phyloP scores from a whole-genome alignment of 35 echinoderm and acorn worm genomes.

The Apostichopus japonicus region DNA sequence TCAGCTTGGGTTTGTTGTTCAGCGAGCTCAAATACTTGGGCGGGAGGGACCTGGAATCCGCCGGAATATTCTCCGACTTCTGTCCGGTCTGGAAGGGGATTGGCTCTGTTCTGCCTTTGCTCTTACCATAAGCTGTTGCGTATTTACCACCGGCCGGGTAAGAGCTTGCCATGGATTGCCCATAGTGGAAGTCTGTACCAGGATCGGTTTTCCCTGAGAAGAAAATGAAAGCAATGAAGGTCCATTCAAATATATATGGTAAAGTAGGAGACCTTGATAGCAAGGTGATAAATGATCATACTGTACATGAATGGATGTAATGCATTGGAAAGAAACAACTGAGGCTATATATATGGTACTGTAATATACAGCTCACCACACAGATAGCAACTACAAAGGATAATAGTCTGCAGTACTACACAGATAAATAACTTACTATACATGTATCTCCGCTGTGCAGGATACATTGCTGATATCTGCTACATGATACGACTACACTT shows the following conservation, averaged over 20 bases:
- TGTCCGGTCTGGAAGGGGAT: conserved; percentile 53
- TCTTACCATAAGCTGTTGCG: conserved; percentile 75
- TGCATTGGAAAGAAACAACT: too few species aligned
- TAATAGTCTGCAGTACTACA: too few species aligned
- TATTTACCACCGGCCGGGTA: conserved; percentile 92
- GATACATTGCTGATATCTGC: conserved; percentile 1
- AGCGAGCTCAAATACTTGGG: conserved; percentile 39
- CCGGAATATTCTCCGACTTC: conserved; percentile 29
- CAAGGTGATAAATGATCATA: too few species aligned
- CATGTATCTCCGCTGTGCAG: conserved; percentile 51
- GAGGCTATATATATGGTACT: too few species aligned
- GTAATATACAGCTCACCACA: too few species aligned
- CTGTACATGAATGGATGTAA: too few species aligned
- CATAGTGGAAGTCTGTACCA: conserved; percentile 58
- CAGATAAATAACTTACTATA: conserved; percentile 1
- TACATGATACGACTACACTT: too few species aligned
- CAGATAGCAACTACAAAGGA: too few species aligned
- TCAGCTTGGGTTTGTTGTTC: conserved; percentile 75
- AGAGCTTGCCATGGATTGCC: conserved; percentile 59
- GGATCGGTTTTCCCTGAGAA: conserved; percentile 62
- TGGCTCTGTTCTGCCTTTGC: conserved; percentile 66
- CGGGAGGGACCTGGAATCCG: conserved; percentile 4
- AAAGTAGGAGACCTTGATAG: too few species aligned
- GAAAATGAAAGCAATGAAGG: background rate
- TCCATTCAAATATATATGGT: too few species aligned